Conservation (phyloP, 1,140 invertebrate genomes). For the Aporrectodea caliginosa region DNA sequence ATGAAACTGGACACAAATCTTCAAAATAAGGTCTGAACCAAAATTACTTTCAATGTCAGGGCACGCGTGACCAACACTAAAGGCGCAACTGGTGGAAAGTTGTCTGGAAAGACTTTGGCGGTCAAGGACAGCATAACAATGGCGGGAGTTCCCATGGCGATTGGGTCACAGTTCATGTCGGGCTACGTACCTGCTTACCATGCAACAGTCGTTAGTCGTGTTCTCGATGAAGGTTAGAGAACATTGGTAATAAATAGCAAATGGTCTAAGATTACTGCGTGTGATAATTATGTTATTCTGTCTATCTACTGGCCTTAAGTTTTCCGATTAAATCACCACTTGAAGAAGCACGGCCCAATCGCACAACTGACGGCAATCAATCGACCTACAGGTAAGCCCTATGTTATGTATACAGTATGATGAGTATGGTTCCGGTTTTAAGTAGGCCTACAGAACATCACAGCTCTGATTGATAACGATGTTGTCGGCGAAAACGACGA, state of each 20-base stretch:
- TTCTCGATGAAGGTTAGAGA: not conserved
- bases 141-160: not conserved
- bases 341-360: no score
- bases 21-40: not conserved
- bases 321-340: not conserved
- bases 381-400: no score
- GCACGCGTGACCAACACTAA: not conserved
- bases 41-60: not conserved
- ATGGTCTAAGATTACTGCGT: no score
- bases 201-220: not conserved
- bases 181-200: not conserved
- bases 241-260: not conserved
- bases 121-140: not conserved
- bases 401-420: no score
- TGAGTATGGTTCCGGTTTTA: no score
- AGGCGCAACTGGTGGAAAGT: not conserved
- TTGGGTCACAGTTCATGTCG: not conserved
- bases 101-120: not conserved
- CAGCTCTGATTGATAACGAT: no score
- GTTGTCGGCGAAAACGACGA: no score
- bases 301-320: not conserved
- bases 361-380: no score
- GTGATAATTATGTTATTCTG: not conserved
- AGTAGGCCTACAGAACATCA: no score
- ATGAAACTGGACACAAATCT: not conserved